Evolutionary conservation across 64 coral and sea anemone genomes (phyloP), one percentile per base, ranked within the genome.

Genomic region (Actinia equina): DNA sequence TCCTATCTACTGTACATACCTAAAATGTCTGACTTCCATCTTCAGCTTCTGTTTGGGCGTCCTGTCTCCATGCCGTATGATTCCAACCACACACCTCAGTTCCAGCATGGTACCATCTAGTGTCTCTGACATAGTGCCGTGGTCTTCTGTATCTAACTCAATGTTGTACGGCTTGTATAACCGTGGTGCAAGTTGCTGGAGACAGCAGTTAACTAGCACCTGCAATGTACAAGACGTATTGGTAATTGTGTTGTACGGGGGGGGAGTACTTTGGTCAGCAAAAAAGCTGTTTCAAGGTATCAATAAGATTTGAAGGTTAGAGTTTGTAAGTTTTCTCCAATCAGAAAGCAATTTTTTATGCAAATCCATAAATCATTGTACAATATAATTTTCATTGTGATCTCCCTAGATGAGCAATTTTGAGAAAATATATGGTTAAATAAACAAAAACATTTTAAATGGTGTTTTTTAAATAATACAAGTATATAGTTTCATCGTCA

Each of bases 1-100:
- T 49, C 1, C 46, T 49, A 6, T n/a, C 20, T 65, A 65, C 19
- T 23, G n/a, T 23, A 20, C n/a, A 65, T 65, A 99, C 97, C 86
- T 95, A 44, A 91, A 93, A 89, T 99, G 93, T 52, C 97, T 86
- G 0, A 99, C 93, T 95, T 95, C 97, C 97, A 99, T 93, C 67
- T 99, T 99, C 83, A 99, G 41, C 84, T 99, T 99, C 86, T 99
- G 97, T 84, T 99, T 99, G 19, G 97, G 97, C 51, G 97, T 99
- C 78, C 97, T 83, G 84, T 99, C 97, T 12, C 97, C 97, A 91
- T 99, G 97, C 17, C 97, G 82, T 69, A 99, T 95, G 18, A 99
- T 92, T 4, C 93, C 97, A 1, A 99, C 89, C 3, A 99, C 93
- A 91, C 97, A 99, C 27, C 93, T 89, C 43, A 99, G 79, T 52